Base-by-base conservation (phyloP, 2,888 invertebrate species). In the Hydropsyche betteni region DNA sequence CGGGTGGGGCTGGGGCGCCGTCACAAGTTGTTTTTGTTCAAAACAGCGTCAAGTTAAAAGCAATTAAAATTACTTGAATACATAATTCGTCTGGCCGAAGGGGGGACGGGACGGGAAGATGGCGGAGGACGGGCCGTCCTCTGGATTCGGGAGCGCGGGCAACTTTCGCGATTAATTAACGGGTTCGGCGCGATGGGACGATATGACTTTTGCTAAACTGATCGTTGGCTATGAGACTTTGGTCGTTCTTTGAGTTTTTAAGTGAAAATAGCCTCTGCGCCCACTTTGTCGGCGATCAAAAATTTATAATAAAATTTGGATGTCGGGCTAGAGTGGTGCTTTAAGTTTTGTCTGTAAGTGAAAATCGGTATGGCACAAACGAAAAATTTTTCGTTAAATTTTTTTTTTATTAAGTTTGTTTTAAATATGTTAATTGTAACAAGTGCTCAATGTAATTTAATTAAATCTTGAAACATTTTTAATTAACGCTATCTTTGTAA, bases 41-140 rank as follows among this genome's bases (percentile, higher is more conserved):
- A 78, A 78, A 78, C 77, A 78, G 58, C 77, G 72, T 34, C 71
- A 74, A 76, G 75, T 78, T 76, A 76, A 76, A 78, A 78, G 76
- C 78, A 78, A 78, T 78, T 78, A 78, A 78, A 78, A 78, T 78
- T 78, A 78, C 76, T 72, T 75, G 78, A 78, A 78, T 73, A 76
- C 70, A 77, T 77, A 76, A 77, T 77, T 74, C 74, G 77, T 53
- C 36, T 61, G 74, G 68, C 53, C 51, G 70, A 34, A 52, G 34
- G n/a, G 70, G 6, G 70, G 70, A 12, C n/a, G n/a, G n/a, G 70
- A n/a, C 34, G 12, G 16, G 16, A 14, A 16, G 8, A 16, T 14
- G 58, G 58, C 53, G 53, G 14, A 53, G 14, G 53, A 16, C 61
- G 61, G 24, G 16, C 8, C 33, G 24, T 33, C 61, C 16, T 61